phyloP scores from a whole-genome alignment of 2,888 invertebrate species.

The Thyatira batis region DNA sequence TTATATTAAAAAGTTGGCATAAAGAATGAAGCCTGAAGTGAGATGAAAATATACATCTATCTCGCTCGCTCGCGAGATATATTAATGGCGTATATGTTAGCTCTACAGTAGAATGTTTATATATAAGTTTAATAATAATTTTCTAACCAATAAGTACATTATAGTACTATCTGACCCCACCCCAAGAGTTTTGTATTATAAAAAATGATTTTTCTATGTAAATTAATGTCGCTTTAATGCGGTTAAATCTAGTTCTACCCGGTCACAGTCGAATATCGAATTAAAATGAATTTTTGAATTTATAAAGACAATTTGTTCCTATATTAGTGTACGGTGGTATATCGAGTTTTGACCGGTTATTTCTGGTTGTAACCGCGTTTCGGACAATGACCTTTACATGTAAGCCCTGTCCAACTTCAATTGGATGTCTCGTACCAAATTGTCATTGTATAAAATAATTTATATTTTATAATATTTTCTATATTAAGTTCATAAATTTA shows the following conservation, averaged over 20 bases:
- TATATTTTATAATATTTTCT: constrained; percentile 22
- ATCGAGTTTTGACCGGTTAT: not conserved
- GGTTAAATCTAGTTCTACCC: not conserved
- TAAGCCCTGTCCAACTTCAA: constrained; percentile 52
- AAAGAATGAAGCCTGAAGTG: too few species aligned
- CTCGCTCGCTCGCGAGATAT: too few species aligned
- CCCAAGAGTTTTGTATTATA: not conserved
- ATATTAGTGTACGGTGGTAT: not conserved
- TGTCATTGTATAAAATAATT: constrained; percentile 35
- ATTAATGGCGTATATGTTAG: too few species aligned
- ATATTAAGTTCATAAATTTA: constrained; percentile 11
- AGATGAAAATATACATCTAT: too few species aligned
- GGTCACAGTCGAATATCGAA: not conserved
- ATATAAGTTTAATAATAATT: not conserved
- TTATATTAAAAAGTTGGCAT: too few species aligned
- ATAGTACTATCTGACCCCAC: not conserved
- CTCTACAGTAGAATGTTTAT: not conserved
- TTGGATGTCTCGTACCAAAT: constrained; percentile 76
- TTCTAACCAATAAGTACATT: not conserved
- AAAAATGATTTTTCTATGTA: not conserved
- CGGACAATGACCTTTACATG: not conserved
- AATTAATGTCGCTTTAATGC: not conserved
- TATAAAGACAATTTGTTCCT: constrained; percentile 7
- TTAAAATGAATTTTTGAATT: not conserved
- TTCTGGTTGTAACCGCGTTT: not conserved